A percentile compares a stretch with the other conserved stretches of the same genome.
phyloP scores from a whole-genome alignment of 1,140 invertebrate species.

The Trachelipus rathkii region DNA sequence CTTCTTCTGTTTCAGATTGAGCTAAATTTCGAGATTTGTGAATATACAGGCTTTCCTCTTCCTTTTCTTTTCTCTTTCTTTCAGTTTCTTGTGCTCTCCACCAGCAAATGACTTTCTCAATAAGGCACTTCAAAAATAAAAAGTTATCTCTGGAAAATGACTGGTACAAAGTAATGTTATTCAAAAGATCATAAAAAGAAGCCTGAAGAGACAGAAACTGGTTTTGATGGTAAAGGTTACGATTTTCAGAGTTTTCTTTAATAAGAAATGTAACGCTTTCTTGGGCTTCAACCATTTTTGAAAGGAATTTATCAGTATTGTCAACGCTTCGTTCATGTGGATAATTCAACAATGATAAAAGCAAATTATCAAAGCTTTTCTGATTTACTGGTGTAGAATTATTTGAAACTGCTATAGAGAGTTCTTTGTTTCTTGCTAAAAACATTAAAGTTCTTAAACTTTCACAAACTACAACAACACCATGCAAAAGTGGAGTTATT shows the following conservation, averaged over 20 bases:
- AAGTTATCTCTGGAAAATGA: conserved; percentile 51
- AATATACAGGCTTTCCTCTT: conserved; percentile 75
- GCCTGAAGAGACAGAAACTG: conserved; percentile 37
- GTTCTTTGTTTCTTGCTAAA: neutral
- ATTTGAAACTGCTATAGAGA: neutral
- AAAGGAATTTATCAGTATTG: neutral
- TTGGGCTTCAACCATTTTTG: neutral
- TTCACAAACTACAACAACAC: conserved; percentile 33
- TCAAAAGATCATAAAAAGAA: conserved; percentile 43
- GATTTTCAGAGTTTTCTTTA: conserved; percentile 19
- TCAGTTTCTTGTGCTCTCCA: conserved; percentile 73
- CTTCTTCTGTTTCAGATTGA: conserved; percentile 63
- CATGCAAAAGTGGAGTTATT: conserved; percentile 39
- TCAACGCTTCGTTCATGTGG: neutral
- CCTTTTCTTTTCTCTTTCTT: conserved; percentile 62
- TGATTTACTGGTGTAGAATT: too few relatives aligned
- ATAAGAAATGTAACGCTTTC: conserved; percentile 11
- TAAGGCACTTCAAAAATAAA: conserved; percentile 55
- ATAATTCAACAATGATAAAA: neutral
- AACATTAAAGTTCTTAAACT: conserved; percentile 21
- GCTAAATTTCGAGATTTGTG: conserved; percentile 58
- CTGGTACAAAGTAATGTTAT: conserved; percentile 49
- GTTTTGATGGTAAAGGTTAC: conserved; percentile 30
- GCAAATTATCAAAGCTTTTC: neutral
- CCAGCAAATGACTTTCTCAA: conserved; percentile 60